Evolutionary conservation across 2,888 invertebrate species (phyloP).

Genomic region (Andrena hattorfiana): DNA sequence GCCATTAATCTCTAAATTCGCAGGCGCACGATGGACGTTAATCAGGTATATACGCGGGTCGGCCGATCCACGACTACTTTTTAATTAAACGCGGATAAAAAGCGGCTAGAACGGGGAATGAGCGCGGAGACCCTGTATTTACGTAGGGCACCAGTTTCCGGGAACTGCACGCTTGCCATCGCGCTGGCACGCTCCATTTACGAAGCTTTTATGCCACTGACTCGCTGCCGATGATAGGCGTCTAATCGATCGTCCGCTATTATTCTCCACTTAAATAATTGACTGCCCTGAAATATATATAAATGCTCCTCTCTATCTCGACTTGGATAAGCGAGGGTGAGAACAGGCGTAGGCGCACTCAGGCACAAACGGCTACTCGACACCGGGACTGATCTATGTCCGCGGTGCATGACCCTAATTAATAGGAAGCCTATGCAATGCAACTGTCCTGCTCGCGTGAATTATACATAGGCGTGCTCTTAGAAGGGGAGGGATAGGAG

Average conservation of each 20-base stretch:
- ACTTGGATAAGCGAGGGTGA: slow-evolving; percentile 33
- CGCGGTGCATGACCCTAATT: slow-evolving; percentile 84
- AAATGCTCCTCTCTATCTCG: slow-evolving; percentile 61
- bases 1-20: slow-evolving; percentile 74
- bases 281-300: slow-evolving; percentile 71
- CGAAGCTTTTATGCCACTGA: slow-evolving; percentile 38
- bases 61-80: slow-evolving; percentile 68
- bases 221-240: slow-evolving; percentile 68
- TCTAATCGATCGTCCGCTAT: slow-evolving; percentile 47
- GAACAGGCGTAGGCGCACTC: slow-evolving; percentile 53
- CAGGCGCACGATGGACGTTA: slow-evolving; percentile 68
- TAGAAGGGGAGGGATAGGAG: slow-evolving; percentile 40
- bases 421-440: slow-evolving; percentile 84
- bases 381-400: slow-evolving; percentile 81
- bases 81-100: slow-evolving; percentile 72
- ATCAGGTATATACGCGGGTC: slow-evolving; percentile 68
- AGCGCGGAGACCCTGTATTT: slow-evolving; percentile 61
- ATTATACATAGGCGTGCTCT: slow-evolving; percentile 76
- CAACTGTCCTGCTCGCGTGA: slow-evolving; percentile 82
- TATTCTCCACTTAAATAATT: slow-evolving; percentile 68
- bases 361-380: slow-evolving; percentile 69
- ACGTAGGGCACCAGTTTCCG: slow-evolving; percentile 64
- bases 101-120: slow-evolving; percentile 54
- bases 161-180: slow-evolving; percentile 41
- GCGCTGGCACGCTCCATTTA: slow-evolving; percentile 51